Base-by-base conservation (phyloP, 2,888 invertebrate genomes). In the Steromphala cineraria region DNA sequence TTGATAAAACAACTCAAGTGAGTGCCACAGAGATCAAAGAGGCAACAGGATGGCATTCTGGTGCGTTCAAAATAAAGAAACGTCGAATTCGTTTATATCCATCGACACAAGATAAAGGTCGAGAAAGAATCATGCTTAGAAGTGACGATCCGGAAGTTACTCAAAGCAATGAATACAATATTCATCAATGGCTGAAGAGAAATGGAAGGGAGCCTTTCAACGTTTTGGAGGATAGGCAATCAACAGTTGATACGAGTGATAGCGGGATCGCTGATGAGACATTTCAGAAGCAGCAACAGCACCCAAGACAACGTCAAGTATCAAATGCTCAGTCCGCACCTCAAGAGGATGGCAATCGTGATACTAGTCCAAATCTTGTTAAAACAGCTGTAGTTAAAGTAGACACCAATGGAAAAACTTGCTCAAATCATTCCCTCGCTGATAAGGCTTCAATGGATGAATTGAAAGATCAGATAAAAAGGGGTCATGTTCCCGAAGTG, bases 241-340 rank as follows among this genome's bases (percentile, higher is more conserved):
- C 84, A 17, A 82, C 84, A 2, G 80, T 83, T 31, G 84, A 84
- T 75, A 84, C 84, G 15, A 67, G 79, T 24, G 84, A 84, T 79
- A 84, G 84, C 36, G 84, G 83, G 2, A 83, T 84, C 15, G 79
- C 80, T 24, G 83, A 84, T 21, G 53, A 53, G 3, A 1, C 46
- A 8, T 5, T 46, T 10, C 4, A 46, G 1, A 46, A 46, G 46
- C 46, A 46, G 46, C 46, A 46, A 5, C 4, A 46, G 7, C 5
- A 13, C 13, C 1, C 10, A 46, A 5, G 46, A 46, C 46, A 13
- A 46, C 10, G 46, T 10, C 13, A 5, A 46, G 4, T 10, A 46
- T 46, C 46, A 46, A 46, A 46, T 13, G 5, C 46, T 46, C 46
- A 46, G 13, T 13, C 7, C 13, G 46, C 13, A 13, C 46, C 46